phyloP scores from a whole-genome alignment of 1,140 invertebrate genomes.

The Polyergus mexicanus region DNA sequence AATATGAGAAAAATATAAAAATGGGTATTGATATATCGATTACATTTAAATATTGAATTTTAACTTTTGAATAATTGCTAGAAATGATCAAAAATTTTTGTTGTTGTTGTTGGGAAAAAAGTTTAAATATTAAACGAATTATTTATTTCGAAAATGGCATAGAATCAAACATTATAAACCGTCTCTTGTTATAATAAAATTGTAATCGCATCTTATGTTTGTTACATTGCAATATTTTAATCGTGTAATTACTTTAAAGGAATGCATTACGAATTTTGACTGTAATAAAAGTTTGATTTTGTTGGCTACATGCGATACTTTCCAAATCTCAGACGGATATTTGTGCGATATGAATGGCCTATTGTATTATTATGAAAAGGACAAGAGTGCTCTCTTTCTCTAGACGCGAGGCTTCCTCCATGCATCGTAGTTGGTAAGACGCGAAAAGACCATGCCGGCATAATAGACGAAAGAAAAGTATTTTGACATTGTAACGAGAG shows the following conservation, averaged over 20 bases:
- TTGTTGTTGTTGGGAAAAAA: background rate
- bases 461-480: constrained; percentile 52
- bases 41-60: constrained; percentile 1
- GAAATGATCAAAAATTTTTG: background rate
- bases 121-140: background rate
- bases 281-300: constrained; percentile 9
- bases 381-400: constrained; percentile 30
- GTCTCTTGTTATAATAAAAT: background rate
- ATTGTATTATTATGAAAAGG: constrained; percentile 31
- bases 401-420: constrained; percentile 15
- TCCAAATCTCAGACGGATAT: constrained; percentile 6
- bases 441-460: background rate
- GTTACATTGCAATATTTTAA: background rate
- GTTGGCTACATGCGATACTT: background rate
- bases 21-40: background rate
- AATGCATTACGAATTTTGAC: background rate
- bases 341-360: constrained; percentile 63
- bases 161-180: background rate
- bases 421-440: background rate
- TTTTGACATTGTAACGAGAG: constrained; percentile 61
- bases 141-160: constrained; percentile 12
- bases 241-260: background rate
- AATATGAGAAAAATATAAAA: background rate
- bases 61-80: background rate
- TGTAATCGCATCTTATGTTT: background rate